Conservation (phyloP, 2,797 vertebrate genomes). For the Lepidocolaptes lacrymiger region DNA sequence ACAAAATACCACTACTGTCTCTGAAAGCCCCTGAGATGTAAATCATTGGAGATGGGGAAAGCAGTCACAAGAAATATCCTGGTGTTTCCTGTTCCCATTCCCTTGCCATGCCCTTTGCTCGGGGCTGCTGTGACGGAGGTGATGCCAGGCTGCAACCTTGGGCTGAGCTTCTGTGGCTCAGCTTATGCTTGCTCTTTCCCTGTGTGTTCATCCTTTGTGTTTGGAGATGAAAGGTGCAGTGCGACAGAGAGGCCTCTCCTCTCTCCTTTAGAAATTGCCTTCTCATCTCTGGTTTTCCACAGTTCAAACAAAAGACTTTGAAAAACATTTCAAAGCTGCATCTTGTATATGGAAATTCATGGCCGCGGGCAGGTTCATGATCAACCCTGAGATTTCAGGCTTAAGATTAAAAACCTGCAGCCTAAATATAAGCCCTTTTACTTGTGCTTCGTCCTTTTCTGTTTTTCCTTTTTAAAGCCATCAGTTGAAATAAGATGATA, state of each 20-base stretch:
- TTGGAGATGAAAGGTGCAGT: constrained; percentile 11
- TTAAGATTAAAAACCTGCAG: neutral
- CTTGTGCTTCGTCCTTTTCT: neutral
- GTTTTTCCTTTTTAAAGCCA: neutral
- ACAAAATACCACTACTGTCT: neutral
- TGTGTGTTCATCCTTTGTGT: neutral
- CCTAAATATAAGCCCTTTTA: neutral
- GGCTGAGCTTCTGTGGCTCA: fast-evolving
- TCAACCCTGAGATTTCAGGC: neutral
- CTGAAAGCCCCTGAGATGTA: neutral
- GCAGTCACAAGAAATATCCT: neutral
- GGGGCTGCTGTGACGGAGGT: neutral
- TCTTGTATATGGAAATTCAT: constrained; percentile 25
- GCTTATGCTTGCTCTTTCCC: neutral
- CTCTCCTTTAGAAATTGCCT: neutral
- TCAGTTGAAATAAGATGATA: neutral
- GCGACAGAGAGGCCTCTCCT: neutral
- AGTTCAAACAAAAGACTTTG: neutral
- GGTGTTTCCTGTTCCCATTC: neutral
- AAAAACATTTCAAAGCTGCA: constrained; percentile 21
- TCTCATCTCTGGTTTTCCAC: neutral
- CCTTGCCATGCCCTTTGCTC: neutral
- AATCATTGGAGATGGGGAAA: neutral
- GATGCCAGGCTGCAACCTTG: neutral
- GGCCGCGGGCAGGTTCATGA: neutral